Percentiles rank a stretch among this genome's conserved stretches.
Evolutionary conservation across 1,140 invertebrate species (phyloP).

Genomic region (Aphidius gifuensis): DNA sequence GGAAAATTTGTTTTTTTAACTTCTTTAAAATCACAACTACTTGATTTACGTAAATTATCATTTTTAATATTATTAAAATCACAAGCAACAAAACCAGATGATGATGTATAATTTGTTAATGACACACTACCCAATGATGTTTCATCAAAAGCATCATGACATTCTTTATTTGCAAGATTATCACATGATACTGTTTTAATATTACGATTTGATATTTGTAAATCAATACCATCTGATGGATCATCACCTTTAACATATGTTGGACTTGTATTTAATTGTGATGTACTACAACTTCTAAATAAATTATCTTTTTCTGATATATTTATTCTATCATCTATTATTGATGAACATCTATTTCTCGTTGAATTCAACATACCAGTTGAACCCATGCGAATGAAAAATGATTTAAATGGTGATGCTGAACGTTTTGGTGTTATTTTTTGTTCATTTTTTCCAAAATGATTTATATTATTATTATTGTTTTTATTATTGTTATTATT

Average conservation of each 20-base stretch:
- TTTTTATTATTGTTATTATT: constrained; percentile 39
- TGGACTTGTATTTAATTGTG: constrained; percentile 64
- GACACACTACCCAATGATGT: not conserved
- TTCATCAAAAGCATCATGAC: constrained; percentile 29
- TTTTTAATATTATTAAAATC: constrained; percentile 39
- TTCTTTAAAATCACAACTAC: constrained; percentile 49
- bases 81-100: constrained; percentile 38
- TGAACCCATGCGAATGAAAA: constrained; percentile 72
- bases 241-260: constrained; percentile 76
- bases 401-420: constrained; percentile 67
- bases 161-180: constrained; percentile 36
- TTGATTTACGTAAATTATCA: constrained; percentile 43
- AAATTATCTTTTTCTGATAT: constrained; percentile 54
- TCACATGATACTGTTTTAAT: constrained; percentile 49
- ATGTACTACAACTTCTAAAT: constrained; percentile 75
- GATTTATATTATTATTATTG: constrained; percentile 45
- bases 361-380: constrained; percentile 70
- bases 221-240: constrained; percentile 72
- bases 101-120: constrained; percentile 6
- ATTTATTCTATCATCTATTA: constrained; percentile 38
- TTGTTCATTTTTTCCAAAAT: constrained; percentile 44
- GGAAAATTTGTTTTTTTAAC: constrained; percentile 68
- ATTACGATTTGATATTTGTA: constrained; percentile 55
- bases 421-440: constrained; percentile 56
- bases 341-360: constrained; percentile 50